These are phyloP conservation scores for Chiloscyllium punctatum DNA, from an alignment of 2,797 vertebrate species.

Conservation along the genomic window DNA sequence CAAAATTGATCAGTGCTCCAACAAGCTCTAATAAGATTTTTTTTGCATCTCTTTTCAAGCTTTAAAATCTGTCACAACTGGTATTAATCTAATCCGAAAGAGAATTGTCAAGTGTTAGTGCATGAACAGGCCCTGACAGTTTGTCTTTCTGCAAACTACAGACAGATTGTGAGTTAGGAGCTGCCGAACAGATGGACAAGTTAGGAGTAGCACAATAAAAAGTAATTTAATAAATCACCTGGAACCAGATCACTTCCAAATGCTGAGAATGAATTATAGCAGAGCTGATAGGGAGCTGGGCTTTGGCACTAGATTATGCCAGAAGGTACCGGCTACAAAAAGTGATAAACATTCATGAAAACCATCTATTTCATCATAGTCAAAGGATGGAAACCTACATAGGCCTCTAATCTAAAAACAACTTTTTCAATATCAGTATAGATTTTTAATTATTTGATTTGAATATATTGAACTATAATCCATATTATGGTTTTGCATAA, in stretches of 20 bases:
- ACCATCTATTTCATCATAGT: constrained; percentile 44
- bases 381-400: not conserved
- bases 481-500: not conserved
- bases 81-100: constrained; percentile 75
- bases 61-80: constrained; percentile 77
- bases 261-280: constrained; percentile 79
- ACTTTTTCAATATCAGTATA: not conserved
- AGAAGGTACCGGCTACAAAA: constrained; percentile 76
- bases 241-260: constrained; percentile 75
- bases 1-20: constrained; percentile 57
- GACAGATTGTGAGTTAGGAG: constrained; percentile 75
- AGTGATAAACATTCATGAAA: constrained; percentile 78
- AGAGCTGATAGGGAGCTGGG: constrained; percentile 53
- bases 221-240: constrained; percentile 80
- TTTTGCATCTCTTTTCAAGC: constrained; percentile 59
- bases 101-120: constrained; percentile 65
- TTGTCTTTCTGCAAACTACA: constrained; percentile 74
- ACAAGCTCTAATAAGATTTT: constrained; percentile 65
- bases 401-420: constrained; percentile 6
- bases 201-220: constrained; percentile 71
- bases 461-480: constrained; percentile 23
- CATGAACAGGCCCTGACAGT: constrained; percentile 63
- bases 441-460: not conserved
- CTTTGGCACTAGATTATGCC: constrained; percentile 69
- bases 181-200: constrained; percentile 77